phyloP scores from a whole-genome alignment of 2,888 invertebrate genomes.

The Barypeithes pellucidus region DNA sequence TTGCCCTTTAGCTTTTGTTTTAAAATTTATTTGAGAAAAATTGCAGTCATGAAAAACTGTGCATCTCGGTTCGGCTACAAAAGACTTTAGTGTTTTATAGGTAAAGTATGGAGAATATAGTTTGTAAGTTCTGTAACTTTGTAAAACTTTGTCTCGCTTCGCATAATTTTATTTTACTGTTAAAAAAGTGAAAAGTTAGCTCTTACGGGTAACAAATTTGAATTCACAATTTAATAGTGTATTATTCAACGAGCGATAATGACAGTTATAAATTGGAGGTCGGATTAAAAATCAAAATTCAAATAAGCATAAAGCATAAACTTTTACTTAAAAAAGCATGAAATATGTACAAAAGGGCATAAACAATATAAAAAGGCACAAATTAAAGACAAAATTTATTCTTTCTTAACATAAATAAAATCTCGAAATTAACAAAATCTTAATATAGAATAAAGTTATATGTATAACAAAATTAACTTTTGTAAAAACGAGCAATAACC shows the following conservation, averaged over 20 bases:
- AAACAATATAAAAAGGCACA: no score
- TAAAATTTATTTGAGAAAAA: conserved; percentile 14
- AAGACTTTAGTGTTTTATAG: conserved; percentile 2
- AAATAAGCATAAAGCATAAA: no score
- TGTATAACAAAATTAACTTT: no score
- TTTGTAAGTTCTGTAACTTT: conserved; percentile 11
- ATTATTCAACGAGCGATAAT: no score
- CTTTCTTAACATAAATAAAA: no score
- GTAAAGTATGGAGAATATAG: conserved; percentile 14
- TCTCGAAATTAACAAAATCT: no score
- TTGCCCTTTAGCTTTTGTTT: conserved; percentile 7
- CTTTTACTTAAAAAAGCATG: no score
- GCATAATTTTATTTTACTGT: conserved; percentile 19
- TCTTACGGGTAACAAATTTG: conserved; percentile 7
- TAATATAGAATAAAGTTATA: no score
- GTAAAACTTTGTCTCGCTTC: conserved; percentile 19
- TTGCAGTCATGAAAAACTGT: neutral
- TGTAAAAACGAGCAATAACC: no score
- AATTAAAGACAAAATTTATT: no score
- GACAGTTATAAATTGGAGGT: neutral
- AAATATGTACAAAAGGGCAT: no score
- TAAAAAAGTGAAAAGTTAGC: conserved; percentile 2
- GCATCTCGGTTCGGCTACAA: conserved; percentile 11
- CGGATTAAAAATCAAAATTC: no score
- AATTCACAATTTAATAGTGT: conserved; percentile 11